Evolutionary conservation across 2,797 vertebrate species (phyloP), one percentile per base, ranked within the genome.

Genomic region (Hydrolagus colliei): DNA sequence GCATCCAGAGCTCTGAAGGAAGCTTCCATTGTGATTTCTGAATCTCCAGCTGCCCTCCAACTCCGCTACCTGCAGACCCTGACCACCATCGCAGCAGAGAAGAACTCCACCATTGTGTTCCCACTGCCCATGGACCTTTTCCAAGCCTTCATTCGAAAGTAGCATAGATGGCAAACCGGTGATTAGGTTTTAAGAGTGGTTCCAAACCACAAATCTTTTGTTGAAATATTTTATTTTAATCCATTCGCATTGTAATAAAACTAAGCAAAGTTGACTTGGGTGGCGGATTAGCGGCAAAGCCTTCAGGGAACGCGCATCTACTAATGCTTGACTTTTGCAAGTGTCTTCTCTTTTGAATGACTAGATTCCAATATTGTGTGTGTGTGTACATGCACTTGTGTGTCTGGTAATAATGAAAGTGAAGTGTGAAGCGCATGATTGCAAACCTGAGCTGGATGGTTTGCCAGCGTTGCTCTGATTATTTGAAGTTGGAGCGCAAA

Each of bases 31-130:
- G 97, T 99, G 74, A 97, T 99, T 80, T 91, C 95, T 0, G 97
- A 99, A 91, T 97, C 97, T 9, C 97, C 97, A 0, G 97, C 96
- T 0, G 97, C 94, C 61, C 95, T 99, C 59, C 98, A 99, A 93
- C 96, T 99, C 67, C 96, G 97, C 14, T 99, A 99, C 89, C 94
- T 99, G 67, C 97, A 99, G 94, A 98, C 97, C 32, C 92, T 97
- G 89, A 98, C 93, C 93, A 99, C 97, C 89, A 98, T 98, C 0
- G 97, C 97, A 0, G 96, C 97, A 0, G 97, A 99, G 90, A 98
- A 98, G 89, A 99, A 99, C 90, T 99, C 97, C 86, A 99, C 97
- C 86, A 99, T 98, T 72, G 90, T 98, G 88, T 98, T 98, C 93
- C 97, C 97, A 0, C 91, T 99, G 91, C 98, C 98, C 61, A 92